A percentile compares a stretch with the other conserved stretches of the same genome.
Evolutionary conservation across 2,113 vertebrate genomes (phyloP).

Genomic region (Leptobrachium leishanense): DNA sequence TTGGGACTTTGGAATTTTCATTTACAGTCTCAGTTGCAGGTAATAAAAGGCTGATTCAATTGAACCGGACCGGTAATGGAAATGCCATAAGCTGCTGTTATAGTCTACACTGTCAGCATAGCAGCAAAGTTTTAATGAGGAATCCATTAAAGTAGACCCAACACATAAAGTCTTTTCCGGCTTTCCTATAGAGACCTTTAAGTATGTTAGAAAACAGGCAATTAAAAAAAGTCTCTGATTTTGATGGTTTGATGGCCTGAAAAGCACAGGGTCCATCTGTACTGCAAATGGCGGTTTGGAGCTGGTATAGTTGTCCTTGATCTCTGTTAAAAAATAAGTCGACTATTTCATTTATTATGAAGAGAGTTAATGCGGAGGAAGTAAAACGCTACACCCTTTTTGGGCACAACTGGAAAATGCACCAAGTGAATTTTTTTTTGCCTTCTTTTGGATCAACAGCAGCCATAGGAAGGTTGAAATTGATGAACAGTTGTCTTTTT

Average conservation of each 20-base stretch:
- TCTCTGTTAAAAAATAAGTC: too few relatives aligned
- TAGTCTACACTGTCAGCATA: constrained; percentile 66
- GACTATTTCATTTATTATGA: too few relatives aligned
- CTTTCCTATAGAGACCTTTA: constrained; percentile 60
- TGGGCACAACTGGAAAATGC: too few relatives aligned
- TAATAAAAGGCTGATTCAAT: constrained; percentile 67
- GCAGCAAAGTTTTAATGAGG: constrained; percentile 65
- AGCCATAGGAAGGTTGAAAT: too few relatives aligned
- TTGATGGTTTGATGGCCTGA: constrained; percentile 13
- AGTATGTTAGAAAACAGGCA: constrained; percentile 60
- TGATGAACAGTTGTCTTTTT: too few relatives aligned
- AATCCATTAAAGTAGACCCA: constrained; percentile 66
- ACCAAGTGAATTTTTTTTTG: too few relatives aligned
- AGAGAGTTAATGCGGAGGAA: too few relatives aligned
- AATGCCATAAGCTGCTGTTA: constrained; percentile 63
- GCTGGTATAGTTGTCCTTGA: too few relatives aligned
- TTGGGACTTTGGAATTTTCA: constrained; percentile 67
- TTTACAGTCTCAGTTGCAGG: constrained; percentile 68
- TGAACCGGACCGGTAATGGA: constrained; percentile 62
- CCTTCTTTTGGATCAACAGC: too few relatives aligned
- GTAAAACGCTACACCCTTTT: too few relatives aligned
- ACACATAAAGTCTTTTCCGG: constrained; percentile 66
- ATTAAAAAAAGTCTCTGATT: constrained; percentile 58
- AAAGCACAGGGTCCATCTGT: too few relatives aligned
- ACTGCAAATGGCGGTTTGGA: too few relatives aligned